phyloP scores from a whole-genome alignment of 1,140 invertebrate species.

The Sycobia sp. region DNA sequence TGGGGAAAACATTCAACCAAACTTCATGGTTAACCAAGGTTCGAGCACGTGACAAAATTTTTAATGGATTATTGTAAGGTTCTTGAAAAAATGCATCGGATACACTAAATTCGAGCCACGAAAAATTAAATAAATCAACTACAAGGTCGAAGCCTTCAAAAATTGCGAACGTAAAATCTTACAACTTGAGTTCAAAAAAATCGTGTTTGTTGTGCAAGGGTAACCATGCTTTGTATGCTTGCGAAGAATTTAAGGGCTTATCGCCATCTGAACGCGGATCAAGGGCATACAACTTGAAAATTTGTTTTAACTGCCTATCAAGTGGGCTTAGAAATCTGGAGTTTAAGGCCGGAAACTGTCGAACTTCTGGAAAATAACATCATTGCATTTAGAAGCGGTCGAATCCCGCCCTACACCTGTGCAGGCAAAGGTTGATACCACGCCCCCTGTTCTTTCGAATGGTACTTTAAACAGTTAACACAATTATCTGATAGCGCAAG shows the following conservation, averaged over 20 bases:
- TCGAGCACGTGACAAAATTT: no score
- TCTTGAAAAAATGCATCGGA: no score
- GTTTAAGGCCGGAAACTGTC: neutral
- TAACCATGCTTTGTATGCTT: neutral
- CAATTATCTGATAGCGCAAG: neutral
- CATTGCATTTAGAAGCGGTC: neutral
- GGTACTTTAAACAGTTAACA: neutral
- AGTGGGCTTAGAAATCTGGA: neutral
- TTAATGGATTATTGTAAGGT: no score
- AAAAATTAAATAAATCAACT: no score
- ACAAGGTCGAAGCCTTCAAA: no score
- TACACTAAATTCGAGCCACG: no score
- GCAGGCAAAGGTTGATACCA: no score
- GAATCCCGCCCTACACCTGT: neutral
- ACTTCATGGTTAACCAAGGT: neutral
- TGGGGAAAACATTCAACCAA: conserved; percentile 8
- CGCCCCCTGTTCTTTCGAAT: neutral
- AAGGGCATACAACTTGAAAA: neutral
- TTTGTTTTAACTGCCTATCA: neutral
- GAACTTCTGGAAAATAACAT: no score
- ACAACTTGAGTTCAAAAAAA: no score
- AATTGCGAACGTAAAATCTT: no score
- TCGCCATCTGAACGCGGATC: no score
- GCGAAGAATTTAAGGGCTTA: neutral
- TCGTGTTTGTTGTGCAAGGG: neutral